Conservation (phyloP, 2,113 vertebrate species). For the Pygoscelis antarcticus region DNA sequence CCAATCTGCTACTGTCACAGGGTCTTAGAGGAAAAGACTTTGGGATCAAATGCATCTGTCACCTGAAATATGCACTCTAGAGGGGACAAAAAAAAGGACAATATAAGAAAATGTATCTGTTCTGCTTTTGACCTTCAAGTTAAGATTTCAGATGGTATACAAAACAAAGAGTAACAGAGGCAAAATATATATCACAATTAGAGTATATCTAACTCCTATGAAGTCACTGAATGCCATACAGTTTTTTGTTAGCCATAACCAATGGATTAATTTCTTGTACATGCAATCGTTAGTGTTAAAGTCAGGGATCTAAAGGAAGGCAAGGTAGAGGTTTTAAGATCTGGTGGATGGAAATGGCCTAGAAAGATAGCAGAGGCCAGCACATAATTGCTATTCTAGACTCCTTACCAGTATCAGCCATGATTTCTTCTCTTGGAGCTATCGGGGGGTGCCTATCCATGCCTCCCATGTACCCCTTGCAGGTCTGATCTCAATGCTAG, state of each 20-base stretch:
- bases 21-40: not conserved
- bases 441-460: rapidly evolving
- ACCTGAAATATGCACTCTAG: not conserved
- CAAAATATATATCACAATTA: not conserved
- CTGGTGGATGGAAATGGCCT: not conserved
- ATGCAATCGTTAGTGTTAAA: not conserved
- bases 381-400: not conserved
- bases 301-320: not conserved
- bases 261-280: not conserved
- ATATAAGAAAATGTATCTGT: not conserved
- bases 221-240: not conserved
- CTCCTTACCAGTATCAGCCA: not conserved
- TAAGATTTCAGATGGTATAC: not conserved
- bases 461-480: not conserved
- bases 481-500: not conserved
- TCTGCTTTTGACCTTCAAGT: not conserved
- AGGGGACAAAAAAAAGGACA: not conserved
- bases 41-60: not conserved
- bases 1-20: not conserved
- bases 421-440: not conserved
- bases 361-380: not conserved
- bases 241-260: not conserved
- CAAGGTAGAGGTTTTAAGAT: not conserved
- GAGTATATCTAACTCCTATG: not conserved
- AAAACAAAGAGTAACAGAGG: not conserved